Conservation (phyloP, 2,113 vertebrate species). For the Eira barbara region DNA sequence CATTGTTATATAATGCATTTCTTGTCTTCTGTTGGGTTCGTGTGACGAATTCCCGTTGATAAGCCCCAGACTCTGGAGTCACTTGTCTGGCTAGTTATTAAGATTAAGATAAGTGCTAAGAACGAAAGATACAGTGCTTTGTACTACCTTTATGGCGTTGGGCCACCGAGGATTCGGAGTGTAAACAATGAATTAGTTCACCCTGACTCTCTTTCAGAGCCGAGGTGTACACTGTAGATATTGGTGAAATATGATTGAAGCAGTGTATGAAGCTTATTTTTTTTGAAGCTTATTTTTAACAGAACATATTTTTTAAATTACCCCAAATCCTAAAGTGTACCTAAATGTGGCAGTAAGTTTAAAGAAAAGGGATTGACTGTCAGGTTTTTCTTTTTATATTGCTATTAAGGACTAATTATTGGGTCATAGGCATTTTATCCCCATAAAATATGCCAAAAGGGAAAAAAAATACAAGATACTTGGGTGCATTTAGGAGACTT, state of each 20-base stretch:
- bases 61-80: slow-evolving; percentile 88
- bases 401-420: slow-evolving; percentile 43
- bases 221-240: slow-evolving; percentile 77
- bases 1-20: slow-evolving; percentile 83
- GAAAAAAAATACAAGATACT: neutral
- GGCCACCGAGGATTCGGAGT: slow-evolving; percentile 81
- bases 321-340: slow-evolving; percentile 7
- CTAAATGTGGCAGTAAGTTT: slow-evolving; percentile 41
- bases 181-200: slow-evolving; percentile 84
- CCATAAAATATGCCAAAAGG: slow-evolving; percentile 32
- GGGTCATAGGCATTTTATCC: rapidly evolving
- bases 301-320: slow-evolving; percentile 46
- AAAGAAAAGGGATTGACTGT: neutral
- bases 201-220: slow-evolving; percentile 78
- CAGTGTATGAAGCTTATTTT: slow-evolving; percentile 68
- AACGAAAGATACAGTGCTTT: slow-evolving; percentile 83
- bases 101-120: slow-evolving; percentile 88
- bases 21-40: slow-evolving; percentile 84
- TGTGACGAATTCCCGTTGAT: slow-evolving; percentile 88
- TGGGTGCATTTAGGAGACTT: neutral
- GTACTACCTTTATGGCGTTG: slow-evolving; percentile 76
- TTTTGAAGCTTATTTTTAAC: slow-evolving; percentile 65
- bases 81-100: slow-evolving; percentile 91
- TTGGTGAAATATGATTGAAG: slow-evolving; percentile 76
- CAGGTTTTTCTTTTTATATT: neutral